Evolutionary conservation across 2,797 vertebrate species (phyloP), one percentile per base, ranked within the genome.

Genomic region (Poecilia velifera): DNA sequence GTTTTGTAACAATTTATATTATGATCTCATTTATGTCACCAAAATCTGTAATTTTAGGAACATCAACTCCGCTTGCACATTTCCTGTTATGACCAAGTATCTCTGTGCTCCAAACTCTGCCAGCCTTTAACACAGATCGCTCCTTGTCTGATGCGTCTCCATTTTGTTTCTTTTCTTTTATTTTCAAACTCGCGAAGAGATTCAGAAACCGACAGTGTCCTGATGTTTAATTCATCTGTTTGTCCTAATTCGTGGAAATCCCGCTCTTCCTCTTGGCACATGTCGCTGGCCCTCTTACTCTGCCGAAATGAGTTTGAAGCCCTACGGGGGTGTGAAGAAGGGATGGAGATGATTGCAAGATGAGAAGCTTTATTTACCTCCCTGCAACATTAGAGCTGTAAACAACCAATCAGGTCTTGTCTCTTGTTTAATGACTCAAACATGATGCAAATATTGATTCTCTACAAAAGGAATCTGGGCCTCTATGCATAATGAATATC

Each of bases 141-240:
- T 81, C 72, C 53, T 55, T 12, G 72, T 79, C 46, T 85, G 77
- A 74, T 76, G 6, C 76, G 43, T 2, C 41, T 81, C 77, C 76
- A 43, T 81, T 77, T 75, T 36, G 31, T 64, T 36, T 68, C 16
- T 41, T 22, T 47, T 7, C 43, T 7, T 41, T 51, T 8, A 22
- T 80, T 78, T 31, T 47, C 74, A 74, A 62, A 74, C 10, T 39
- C 9, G 55, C 43, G 53, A 73, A 4, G 20, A 46, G 64, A 89
- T 74, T 78, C 57, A 51, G 59, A 25, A 82, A 41, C 8, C 9
- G 10, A 25, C 20, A 6, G 20, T 1, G 57, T 79, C 76, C 77
- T 76, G 81, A 91, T 90, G 89, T 89, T 89, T 90, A 84, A 91
- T 90, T 92, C 68, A 92, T 86, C 76, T 1, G 83, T 90, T 89